A percentile compares a stretch with the other conserved stretches of the same genome.
These are phyloP conservation scores for Tiliacea aurago DNA, from an alignment of 2,888 invertebrate species.

Conservation along the genomic window DNA sequence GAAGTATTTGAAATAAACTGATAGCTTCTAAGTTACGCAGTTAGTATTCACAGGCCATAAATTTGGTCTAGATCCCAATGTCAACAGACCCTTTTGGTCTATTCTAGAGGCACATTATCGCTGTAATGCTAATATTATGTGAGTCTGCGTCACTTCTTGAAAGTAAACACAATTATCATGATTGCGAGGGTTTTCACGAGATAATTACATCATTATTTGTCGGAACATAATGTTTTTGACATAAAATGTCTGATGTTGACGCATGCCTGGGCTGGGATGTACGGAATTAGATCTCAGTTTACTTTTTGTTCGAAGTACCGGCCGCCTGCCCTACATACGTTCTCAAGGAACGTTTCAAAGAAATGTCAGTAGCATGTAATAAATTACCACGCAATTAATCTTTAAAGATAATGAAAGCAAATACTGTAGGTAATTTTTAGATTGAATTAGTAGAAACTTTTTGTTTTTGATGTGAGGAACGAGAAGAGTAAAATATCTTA, in stretches of 20 bases:
- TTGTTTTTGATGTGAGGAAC: neutral
- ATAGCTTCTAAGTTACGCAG: conserved; percentile 7
- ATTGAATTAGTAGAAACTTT: conserved; percentile 15
- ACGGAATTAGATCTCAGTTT: conserved; percentile 61
- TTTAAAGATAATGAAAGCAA: conserved; percentile 51
- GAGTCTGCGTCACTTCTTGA: conserved; percentile 43
- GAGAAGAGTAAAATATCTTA: conserved; percentile 1
- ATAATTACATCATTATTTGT: conserved; percentile 59
- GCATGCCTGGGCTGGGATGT: conserved; percentile 49
- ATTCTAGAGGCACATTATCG: conserved; percentile 35
- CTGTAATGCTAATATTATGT: conserved; percentile 39
- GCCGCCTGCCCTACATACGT: conserved; percentile 59
- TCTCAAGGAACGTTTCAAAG: conserved; percentile 39
- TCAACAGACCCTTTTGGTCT: conserved; percentile 36
- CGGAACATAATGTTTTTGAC: conserved; percentile 41
- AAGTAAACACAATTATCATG: conserved; percentile 62
- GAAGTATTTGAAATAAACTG: conserved; percentile 4
- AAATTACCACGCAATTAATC: conserved; percentile 51
- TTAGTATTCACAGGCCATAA: conserved; percentile 27
- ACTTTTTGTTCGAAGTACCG: conserved; percentile 42
- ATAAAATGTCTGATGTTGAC: conserved; percentile 55
- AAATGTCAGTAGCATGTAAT: conserved; percentile 58
- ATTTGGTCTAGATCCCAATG: conserved; percentile 38
- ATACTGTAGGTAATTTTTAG: conserved; percentile 29
- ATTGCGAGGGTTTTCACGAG: conserved; percentile 41